Base-by-base conservation (phyloP, 2,888 invertebrate species). In the Branchellion lobata region DNA sequence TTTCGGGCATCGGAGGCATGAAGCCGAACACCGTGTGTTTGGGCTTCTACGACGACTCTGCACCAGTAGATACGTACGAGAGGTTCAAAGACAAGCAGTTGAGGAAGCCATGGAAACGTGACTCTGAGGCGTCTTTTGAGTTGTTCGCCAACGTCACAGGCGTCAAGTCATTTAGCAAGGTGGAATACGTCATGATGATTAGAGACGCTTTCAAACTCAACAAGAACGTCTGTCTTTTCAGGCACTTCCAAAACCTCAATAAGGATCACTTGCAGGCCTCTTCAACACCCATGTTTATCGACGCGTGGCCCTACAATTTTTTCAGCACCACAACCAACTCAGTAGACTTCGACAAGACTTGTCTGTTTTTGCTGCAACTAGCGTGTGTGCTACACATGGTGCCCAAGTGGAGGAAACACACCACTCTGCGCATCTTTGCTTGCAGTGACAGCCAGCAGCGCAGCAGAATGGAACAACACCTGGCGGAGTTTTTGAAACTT, bases 1-100 rank as follows among this genome's bases (percentile, higher is more conserved):
- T 97, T 81, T 92, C 95, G 0, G 99, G 99, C 1, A 92, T 99
- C 86, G 99, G 99, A 0, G 99, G 98, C 21, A 98, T 99, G 98
- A 98, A 98, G 87, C 97, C 98, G 0, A 99, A 99, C 86, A 98
- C 98, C 0, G 85, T 88, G 34, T 94, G 98, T 80, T 91, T 98
- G 51, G 98, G 98, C 27, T 99, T 96, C 89, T 91, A 94, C 83
- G 97, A 98, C 86, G 90, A 91, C 33, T 90, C 84, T 36, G 85
- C 89, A 0, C 92, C 93, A 0, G 89, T 89, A 57, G 94, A 96
- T 47, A 68, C 79, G 14, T 57, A 75, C 29, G 27, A 47, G 1
- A 51, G 36, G 29, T 68, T 74, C 57, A 36, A 53, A 11, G 68
- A 24, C 33, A 75, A 53, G 31, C 51, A n/a, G 27, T 21, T 24